Conservation (phyloP, 1,140 invertebrate species). For the Cheumatopsyche charites region DNA sequence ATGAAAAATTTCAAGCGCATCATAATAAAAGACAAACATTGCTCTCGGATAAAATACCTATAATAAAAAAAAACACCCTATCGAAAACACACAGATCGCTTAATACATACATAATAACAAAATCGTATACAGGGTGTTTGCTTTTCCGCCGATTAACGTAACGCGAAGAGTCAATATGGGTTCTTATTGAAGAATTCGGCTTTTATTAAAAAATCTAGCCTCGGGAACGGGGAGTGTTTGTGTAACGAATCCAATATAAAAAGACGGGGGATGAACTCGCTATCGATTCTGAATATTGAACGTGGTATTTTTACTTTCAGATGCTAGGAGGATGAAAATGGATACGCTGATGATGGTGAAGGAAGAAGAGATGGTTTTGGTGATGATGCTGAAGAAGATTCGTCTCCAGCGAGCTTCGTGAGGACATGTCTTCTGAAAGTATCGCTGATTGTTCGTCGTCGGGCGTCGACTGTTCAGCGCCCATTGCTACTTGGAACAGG, state of each 20-base stretch:
- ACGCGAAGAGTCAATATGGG: conserved; percentile 10
- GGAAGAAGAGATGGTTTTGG: no score
- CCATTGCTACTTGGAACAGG: conserved; percentile 1
- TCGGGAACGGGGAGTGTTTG: conserved; percentile 20
- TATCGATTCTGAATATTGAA: neutral
- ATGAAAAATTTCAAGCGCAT: no score
- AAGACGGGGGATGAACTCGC: neutral
- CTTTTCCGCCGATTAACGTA: conserved; percentile 23
- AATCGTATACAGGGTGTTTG: neutral
- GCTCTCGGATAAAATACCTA: no score
- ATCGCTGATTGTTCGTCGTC: neutral
- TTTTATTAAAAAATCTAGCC: conserved; percentile 36
- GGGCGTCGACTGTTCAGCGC: neutral
- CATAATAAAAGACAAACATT: no score
- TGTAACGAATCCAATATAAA: conserved; percentile 28
- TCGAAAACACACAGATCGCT: no score
- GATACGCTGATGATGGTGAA: no score
- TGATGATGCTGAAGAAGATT: no score
- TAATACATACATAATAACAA: no score
- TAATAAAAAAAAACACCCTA: no score
- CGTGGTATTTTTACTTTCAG: no score
- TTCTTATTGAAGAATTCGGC: conserved; percentile 14
- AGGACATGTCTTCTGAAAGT: conserved; percentile 19
- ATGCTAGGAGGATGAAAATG: no score
- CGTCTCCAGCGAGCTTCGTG: neutral